Evolutionary conservation across 1,140 invertebrate genomes (phyloP), one percentile per base, ranked within the genome.

Genomic region (Philopotamus ludificatus): DNA sequence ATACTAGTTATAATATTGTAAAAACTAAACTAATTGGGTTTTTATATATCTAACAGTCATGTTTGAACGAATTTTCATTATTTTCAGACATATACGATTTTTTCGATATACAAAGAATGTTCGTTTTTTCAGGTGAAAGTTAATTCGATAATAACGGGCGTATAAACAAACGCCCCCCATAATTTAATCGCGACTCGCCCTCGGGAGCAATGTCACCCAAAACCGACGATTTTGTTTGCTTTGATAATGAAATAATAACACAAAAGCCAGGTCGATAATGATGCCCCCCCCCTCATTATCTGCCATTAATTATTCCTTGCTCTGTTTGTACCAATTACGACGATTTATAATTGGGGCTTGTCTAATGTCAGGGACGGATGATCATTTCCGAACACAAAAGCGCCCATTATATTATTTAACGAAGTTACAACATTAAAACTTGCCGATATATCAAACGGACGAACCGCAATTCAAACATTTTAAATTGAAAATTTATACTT

Each of bases 201-300:
- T 34, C 28, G 18, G 18, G 44, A 47, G 44, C 4, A 16, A 12
- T 20, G 44, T 8, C 44, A 47, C 18, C 15, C 44, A 20, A 47
- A 47, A 47, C 44, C 44, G 44, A 47, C 18, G 44, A 20, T 47
- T 47, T 12, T 20, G 44, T 20, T 47, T 12, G 44, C 44, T 47
- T 16, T 16, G 18, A 20, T 47, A 15, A 15, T 15, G 44, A 20
- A 47, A 34, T 34, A 34, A 34, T 34, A 34, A 34, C 28, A 47
- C 18, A 47, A 47, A 47, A 47, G 44, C 44, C 18, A 7, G 44
- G 18, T 47, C 44, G 44, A 47, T 47, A 47, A 47, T 47, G 44
- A 47, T 47, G 44, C 18, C 44, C 44, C 44, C 44, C 18, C 44
- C 44, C 44, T 47, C 44, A 47, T 47, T 47, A 47, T 47, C 44